Conservation (phyloP, 53 echinoderm and acorn worm species). For the Paelopatides confundens region DNA sequence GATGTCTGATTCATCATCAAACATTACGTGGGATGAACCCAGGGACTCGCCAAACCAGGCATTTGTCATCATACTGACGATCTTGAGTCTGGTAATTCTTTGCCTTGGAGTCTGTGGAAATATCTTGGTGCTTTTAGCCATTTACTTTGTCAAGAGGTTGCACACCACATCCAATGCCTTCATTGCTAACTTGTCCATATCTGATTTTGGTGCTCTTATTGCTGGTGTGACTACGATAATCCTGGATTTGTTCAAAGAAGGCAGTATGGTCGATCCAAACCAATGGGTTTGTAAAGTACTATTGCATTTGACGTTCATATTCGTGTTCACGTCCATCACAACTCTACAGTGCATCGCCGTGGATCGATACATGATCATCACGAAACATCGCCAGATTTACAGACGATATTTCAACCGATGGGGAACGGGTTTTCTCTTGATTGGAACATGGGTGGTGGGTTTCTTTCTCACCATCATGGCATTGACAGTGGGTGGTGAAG, state of each 20-base stretch:
- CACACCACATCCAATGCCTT: constrained; percentile 51
- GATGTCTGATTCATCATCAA: no score
- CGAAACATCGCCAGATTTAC: constrained; percentile 17
- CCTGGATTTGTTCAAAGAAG: neutral
- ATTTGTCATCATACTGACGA: neutral
- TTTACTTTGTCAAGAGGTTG: neutral
- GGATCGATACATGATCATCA: constrained; percentile 35
- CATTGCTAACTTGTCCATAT: constrained; percentile 38
- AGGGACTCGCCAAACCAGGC: neutral
- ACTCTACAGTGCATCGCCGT: constrained; percentile 43
- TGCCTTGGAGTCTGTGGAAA: neutral
- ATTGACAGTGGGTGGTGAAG: neutral
- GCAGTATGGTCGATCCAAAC: neutral
- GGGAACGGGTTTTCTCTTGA: neutral
- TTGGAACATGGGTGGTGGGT: constrained; percentile 7
- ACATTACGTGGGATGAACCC: no score
- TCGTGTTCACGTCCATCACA: constrained; percentile 22
- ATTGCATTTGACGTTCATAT: constrained; percentile 12
- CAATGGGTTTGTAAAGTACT: neutral
- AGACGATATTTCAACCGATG: neutral
- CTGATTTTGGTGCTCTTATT: constrained; percentile 15
- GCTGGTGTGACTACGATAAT: neutral
- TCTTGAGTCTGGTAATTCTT: neutral
- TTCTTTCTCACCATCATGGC: neutral
- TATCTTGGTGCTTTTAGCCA: constrained; percentile 18